These are phyloP conservation scores for Apotomis turbidana DNA, from an alignment of 2,888 invertebrate species.

Conservation along the genomic window DNA sequence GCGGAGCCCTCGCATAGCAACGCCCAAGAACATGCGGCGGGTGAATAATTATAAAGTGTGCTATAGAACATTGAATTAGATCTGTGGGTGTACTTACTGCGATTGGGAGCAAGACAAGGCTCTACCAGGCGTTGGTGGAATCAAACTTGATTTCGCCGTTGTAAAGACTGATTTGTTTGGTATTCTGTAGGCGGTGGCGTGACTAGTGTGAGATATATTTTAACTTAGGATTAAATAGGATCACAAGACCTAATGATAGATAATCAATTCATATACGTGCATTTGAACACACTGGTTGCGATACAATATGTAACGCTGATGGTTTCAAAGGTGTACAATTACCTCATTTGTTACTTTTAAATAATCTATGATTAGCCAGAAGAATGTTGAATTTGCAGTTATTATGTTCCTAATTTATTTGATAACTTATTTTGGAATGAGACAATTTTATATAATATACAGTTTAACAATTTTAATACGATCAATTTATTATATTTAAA, in stretches of 20 bases:
- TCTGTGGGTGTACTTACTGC: conserved; percentile 50
- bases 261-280: conserved; percentile 23
- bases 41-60: conserved; percentile 49
- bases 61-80: conserved; percentile 49
- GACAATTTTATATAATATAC: conserved; percentile 48
- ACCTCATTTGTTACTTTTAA: conserved; percentile 54
- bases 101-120: conserved; percentile 25
- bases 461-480: conserved; percentile 56
- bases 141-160: conserved; percentile 60
- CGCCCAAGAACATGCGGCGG: conserved; percentile 60
- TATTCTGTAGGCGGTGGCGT: conserved; percentile 36
- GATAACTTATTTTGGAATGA: conserved; percentile 24
- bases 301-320: conserved; percentile 5
- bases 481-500: conserved; percentile 42
- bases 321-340: conserved; percentile 39
- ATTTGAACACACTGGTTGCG: conserved; percentile 19
- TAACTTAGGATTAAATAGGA: conserved; percentile 55
- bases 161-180: conserved; percentile 70
- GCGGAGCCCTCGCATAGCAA: conserved; percentile 74
- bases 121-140: conserved; percentile 9
- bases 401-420: conserved; percentile 44
- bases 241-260: conserved; percentile 44
- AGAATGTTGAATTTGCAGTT: conserved; percentile 30
- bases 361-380: conserved; percentile 40
- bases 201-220: conserved; percentile 53